Evolutionary conservation across 2,113 vertebrate genomes (phyloP), one percentile per base, ranked within the genome.

Genomic region (Barbus barbus): DNA sequence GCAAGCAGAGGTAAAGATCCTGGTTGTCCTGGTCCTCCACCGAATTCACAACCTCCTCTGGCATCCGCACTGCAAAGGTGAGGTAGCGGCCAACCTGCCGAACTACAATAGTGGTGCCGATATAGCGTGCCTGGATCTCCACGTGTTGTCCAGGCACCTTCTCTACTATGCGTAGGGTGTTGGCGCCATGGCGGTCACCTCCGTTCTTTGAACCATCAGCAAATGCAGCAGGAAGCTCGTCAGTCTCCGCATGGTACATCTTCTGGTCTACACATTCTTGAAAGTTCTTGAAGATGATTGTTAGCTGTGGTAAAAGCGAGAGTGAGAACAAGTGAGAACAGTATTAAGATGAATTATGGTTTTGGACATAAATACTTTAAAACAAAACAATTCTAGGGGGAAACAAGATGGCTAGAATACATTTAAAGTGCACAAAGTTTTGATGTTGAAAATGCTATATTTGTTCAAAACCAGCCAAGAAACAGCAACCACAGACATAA

Each of bases 251-350:
- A 76, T 98, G 97, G 92, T 98, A 99, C 85, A 96, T 97, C 81
- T 99, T 99, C 93, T 99, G 97, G 46, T 99, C 98, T 82, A 98
- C 96, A 0, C 98, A 99, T 85, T 98, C 97, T 88, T 97, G 97
- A 93, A 98, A 98, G 88, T 96, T 97, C 95, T 97, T 99, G 88
- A 99, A 99, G 93, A 99, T 99, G 94, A 99, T 98, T 69, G 98
- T 99, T 87, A 99, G 94, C 98, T 99, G 92, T 2, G 1, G 76
- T 56, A 74, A 24, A 80, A 81, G 85, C 7, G 61, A 28, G 24
- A 41, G 78, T 60, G 56, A 78, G 72, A 82, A 48, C 5, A 38
- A 46, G 78, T 53, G 61, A 78, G 46, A 41, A 41, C 38, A 9
- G 4, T 13, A 38, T 71, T 38, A 71, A n/a, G n/a, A n/a, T n/a